Evolutionary conservation across 2,113 vertebrate species (phyloP), one percentile per base, ranked within the genome.

Genomic region (Todiramphus chloris): DNA sequence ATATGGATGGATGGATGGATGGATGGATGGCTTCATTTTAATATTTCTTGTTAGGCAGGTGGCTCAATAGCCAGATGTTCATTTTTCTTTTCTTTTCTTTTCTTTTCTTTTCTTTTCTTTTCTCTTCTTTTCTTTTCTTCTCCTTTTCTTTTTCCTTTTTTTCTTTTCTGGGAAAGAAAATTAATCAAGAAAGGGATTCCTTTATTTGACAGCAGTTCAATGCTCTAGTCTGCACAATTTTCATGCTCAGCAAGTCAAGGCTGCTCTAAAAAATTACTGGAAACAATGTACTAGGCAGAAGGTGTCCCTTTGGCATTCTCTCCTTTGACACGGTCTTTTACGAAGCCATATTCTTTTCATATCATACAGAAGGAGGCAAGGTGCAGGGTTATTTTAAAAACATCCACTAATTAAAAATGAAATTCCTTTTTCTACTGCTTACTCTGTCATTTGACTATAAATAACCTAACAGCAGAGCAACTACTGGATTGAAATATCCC

Each of bases 391-490:
- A 60, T 84, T 93, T 87, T 84, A 37, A 76, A 70, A 79, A 11
- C 35, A 87, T 46, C 20, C 48, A 48, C 23, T 87, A 89, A 85
- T 64, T 94, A 85, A 67, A 94, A 94, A 48, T 35, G 5, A 35
- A 59, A 75, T 35, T 23, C 50, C 20, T 50, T 75, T 89, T 95
- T 90, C 62, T 64, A 85, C 44, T 69, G 18, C 62, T 89, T 89
- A 39, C 23, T 85, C 53, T 77, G 39, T 33, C 27, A 44, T 63
- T 67, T 8, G 1, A 39, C 70, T 82, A 77, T 35, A 82, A 78
- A 87, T 74, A 87, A 95, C 73, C 16, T 21, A 83, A 74, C 12
- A 79, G 58, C 37, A 82, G 39, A 91, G 33, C 28, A 94, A 55
- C n/a, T 62, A 73, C 17, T 1, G 3, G 44, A 60, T 23, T 86